Percentiles rank a stretch among this genome's conserved stretches.
These are phyloP conservation scores for Omphaloscelis lunosa DNA, from an alignment of 2,888 invertebrate genomes.

Conservation along the genomic window DNA sequence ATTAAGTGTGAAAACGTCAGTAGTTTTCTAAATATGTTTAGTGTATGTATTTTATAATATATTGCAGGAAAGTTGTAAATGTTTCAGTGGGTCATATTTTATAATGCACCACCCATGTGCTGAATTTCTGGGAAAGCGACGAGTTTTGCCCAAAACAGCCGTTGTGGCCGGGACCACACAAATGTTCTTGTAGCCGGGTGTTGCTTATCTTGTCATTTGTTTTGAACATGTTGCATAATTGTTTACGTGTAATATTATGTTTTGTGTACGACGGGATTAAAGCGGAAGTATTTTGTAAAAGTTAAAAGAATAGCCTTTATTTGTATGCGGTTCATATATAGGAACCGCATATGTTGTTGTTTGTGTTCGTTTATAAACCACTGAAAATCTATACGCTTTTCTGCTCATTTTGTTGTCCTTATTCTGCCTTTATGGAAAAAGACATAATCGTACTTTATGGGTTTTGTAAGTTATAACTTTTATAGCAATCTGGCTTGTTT, in stretches of 20 bases:
- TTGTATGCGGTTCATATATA: no score
- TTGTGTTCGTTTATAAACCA: not conserved
- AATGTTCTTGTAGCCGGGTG: slow-evolving; percentile 67
- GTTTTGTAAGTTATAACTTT: slow-evolving; percentile 52
- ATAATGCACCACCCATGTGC: slow-evolving; percentile 50
- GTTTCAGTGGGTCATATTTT: slow-evolving; percentile 55
- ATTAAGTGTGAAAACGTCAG: not conserved
- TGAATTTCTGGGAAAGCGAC: slow-evolving; percentile 60
- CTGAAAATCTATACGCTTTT: not conserved
- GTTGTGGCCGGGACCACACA: slow-evolving; percentile 72
- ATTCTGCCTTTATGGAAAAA: slow-evolving; percentile 40
- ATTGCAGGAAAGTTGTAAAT: slow-evolving; percentile 38
- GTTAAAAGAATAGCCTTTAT: not conserved
- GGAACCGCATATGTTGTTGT: not conserved
- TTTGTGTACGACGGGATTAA: not conserved
- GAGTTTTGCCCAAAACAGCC: slow-evolving; percentile 55
- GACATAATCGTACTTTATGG: slow-evolving; percentile 45
- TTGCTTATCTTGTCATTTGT: slow-evolving; percentile 65
- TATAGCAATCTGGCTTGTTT: slow-evolving; percentile 62
- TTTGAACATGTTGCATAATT: slow-evolving; percentile 40
- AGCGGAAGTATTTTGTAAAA: not conserved
- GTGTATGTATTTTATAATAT: not conserved
- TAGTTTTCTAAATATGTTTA: not conserved
- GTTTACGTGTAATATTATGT: not conserved
- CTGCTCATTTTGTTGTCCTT: slow-evolving; percentile 14